Evolutionary conservation across 2,113 vertebrate species (phyloP), one percentile per base, ranked within the genome.

Genomic region (Cynocephalus volans): DNA sequence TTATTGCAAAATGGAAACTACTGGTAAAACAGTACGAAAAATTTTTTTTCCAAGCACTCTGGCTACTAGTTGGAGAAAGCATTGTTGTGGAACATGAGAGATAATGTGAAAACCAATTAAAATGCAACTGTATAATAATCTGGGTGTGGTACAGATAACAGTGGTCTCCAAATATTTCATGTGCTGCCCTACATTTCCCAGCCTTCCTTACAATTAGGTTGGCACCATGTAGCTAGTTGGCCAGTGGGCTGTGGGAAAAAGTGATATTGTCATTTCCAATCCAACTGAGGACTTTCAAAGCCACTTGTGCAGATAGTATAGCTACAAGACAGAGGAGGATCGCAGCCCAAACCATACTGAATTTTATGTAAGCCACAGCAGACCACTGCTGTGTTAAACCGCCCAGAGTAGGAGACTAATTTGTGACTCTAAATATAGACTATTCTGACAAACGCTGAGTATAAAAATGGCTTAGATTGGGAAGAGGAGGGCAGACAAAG

Each of bases 1-100:
- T 92, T 72, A 92, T 83, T 67, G 14, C 24, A 60, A 94, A 95
- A 87, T 93, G 36, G 12, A 94, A 90, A 45, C 67, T 92, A 81
- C 18, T 93, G 64, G 23, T 14, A 79, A 94, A 54, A 14, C 2
- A 85, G 26, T 45, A 88, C 73, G 10, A 95, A 54, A 94, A 52
- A 56, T 64, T 86, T 73, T 76, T 83, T 84, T 52, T 6, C n/a
- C 41, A 87, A 86, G 79, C 23, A 90, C 23, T 72, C 41, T 54
- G 58, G 48, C 36, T 90, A 54, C 52, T 60, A 80, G 33, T 23
- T 95, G n/a, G n/a, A 75, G 15, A 76, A 97, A 67, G 26, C 13
- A 52, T 5, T 23, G 62, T 50, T 73, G 65, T 64, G 24, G 45
- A 7, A 58, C 13, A 89, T 65, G 33, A 89, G 23, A 92, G 10